Conservation (phyloP, 1,140 invertebrate genomes). For the Procambarus clarkii region DNA sequence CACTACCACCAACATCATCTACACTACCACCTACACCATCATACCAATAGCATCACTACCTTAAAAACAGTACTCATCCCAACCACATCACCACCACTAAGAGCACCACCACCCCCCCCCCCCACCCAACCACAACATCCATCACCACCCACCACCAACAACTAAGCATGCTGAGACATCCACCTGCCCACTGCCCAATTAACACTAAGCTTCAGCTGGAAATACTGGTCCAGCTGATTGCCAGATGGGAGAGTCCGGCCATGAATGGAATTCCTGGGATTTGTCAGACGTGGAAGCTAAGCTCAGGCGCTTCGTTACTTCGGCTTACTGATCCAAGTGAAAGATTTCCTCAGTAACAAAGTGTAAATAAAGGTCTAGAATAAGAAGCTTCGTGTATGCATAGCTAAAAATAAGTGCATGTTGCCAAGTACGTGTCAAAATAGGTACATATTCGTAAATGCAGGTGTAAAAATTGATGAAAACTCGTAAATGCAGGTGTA, state of each 20-base stretch:
- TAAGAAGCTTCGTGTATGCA: too few relatives aligned
- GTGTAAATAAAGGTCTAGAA: too few relatives aligned
- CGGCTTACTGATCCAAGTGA: background rate
- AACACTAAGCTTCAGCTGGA: background rate
- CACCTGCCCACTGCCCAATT: background rate
- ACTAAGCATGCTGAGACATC: background rate
- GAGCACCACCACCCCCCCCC: background rate
- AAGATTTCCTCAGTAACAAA: background rate
- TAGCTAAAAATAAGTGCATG: too few relatives aligned
- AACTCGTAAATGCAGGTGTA: too few relatives aligned
- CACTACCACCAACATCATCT: too few relatives aligned
- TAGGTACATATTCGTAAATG: too few relatives aligned
- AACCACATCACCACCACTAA: background rate
- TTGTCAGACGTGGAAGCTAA: background rate
- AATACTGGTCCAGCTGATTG: background rate
- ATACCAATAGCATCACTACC: background rate
- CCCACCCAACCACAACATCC: too few relatives aligned
- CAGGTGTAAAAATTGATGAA: too few relatives aligned
- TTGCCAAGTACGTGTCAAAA: too few relatives aligned
- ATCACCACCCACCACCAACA: too few relatives aligned
- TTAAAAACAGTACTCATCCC: too few relatives aligned
- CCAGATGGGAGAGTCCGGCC: background rate
- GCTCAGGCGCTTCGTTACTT: background rate
- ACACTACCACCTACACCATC: background rate
- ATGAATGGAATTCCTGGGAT: too few relatives aligned